phyloP scores from a whole-genome alignment of 2,888 invertebrate species.

The Sericinus montela region DNA sequence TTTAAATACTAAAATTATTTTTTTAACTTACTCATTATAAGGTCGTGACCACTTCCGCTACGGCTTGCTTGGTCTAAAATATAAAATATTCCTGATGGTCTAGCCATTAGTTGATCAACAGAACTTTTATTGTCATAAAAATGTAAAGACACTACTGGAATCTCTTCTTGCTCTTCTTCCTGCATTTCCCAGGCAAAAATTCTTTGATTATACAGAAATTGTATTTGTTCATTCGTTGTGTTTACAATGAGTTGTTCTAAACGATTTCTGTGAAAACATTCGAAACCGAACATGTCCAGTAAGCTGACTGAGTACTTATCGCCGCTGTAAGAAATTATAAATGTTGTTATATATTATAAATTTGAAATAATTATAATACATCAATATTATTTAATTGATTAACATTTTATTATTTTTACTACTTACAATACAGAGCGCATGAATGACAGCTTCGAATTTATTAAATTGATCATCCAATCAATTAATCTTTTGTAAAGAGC shows the following conservation, averaged over 20 bases:
- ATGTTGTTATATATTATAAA: constrained; percentile 1
- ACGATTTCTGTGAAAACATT: constrained; percentile 91
- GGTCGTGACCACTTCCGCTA: constrained; percentile 83
- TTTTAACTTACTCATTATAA: constrained; percentile 82
- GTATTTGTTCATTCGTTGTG: constrained; percentile 94
- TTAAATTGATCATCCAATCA: constrained; percentile 92
- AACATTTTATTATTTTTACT: neutral
- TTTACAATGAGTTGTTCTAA: constrained; percentile 94
- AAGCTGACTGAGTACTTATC: constrained; percentile 90
- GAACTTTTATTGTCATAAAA: constrained; percentile 94
- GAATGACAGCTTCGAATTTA: constrained; percentile 90
- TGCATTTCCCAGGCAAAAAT: constrained; percentile 95
- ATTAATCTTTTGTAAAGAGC: constrained; percentile 91
- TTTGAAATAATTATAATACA: neutral
- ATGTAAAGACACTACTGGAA: constrained; percentile 83
- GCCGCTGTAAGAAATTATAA: constrained; percentile 81
- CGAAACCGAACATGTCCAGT: constrained; percentile 95
- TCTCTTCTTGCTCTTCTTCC: constrained; percentile 87
- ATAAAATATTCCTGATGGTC: constrained; percentile 89
- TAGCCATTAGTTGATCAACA: constrained; percentile 91
- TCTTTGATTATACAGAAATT: constrained; percentile 95
- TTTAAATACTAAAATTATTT: too few relatives aligned
- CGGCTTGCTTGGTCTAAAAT: constrained; percentile 93
- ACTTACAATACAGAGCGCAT: constrained; percentile 93
- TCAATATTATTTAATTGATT: neutral